Base-by-base conservation (phyloP, 2,888 invertebrate genomes). In the Leucophora obtusa region DNA sequence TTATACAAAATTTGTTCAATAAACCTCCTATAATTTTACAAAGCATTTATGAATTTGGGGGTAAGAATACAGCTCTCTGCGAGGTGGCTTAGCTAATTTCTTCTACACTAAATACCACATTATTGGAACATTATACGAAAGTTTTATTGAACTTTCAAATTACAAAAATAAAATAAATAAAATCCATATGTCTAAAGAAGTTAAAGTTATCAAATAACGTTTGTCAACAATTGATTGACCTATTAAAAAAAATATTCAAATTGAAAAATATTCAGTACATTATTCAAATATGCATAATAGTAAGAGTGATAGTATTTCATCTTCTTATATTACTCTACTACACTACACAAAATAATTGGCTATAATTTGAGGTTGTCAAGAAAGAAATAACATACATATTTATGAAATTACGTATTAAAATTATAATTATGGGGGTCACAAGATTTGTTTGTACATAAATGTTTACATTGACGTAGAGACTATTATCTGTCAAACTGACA, bases 181-280 rank as follows among this genome's bases (percentile, higher is more conserved):
- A 43, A 14, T 17, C 28, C 7, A 54, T 24, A 24, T 50, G 35
- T 17, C 15, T 24, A 15, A 11, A 35, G 51, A 60, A 60, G n/a
- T n/a, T n/a, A n/a, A 38, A 38, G 60, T 68, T 59, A 68, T 60
- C 50, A 38, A 75, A 62, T 17, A 60, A 60, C 18, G 47, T 47
- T 54, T 74, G 54, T 60, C 68, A 47, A 54, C 54, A 66, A 66
- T 9, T 47, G 21, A 66, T 60, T 73, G 56, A 73, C 51, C 65
- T 58, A 73, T 51, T 28, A 53, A 74, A 28, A 43, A 11, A 11
- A 38, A 3, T 38, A 38, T 38, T 38, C 11, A 38, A 38, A 38
- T 38, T 38, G 38, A 11, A 38, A 10, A 21, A 4, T 21, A 21
- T 21, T 21, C n/a, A n/a, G 21, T 21, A 21, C 21, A 21, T 21